Percentiles rank a stretch among this genome's conserved stretches.
These are phyloP conservation scores for Eurystomus glaucurus DNA, from an alignment of 2,797 vertebrate genomes.

Conservation along the genomic window DNA sequence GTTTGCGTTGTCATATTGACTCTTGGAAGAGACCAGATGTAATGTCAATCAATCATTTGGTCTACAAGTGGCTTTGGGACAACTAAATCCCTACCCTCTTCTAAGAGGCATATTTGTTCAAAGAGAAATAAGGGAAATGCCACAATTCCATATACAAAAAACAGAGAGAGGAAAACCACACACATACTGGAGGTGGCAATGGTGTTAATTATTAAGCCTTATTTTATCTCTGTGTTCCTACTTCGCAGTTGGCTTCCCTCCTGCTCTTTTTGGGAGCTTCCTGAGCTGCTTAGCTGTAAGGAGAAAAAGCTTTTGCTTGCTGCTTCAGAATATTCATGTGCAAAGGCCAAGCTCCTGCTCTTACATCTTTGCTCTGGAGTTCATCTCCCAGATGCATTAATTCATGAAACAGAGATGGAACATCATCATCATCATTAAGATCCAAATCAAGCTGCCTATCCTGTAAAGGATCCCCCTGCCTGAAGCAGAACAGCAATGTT, in stretches of 20 bases:
- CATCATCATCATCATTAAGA: slow-evolving; percentile 24
- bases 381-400: not conserved
- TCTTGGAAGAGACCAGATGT: not conserved
- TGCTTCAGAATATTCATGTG: not conserved
- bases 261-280: not conserved
- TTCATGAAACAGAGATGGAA: not conserved
- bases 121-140: not conserved
- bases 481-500: slow-evolving; percentile 70
- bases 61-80: not conserved
- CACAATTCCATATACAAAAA: not conserved
- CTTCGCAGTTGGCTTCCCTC: not conserved
- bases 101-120: not conserved
- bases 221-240: not conserved
- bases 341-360: not conserved
- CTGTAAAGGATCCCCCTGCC: slow-evolving; percentile 65
- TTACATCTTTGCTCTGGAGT: not conserved
- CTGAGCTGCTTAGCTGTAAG: not conserved
- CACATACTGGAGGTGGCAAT: fast-evolving
- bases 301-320: not conserved
- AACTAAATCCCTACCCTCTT: not conserved
- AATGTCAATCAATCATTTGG: not conserved
- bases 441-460: slow-evolving; percentile 53
- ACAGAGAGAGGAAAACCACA: not conserved
- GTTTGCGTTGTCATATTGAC: not conserved
- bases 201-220: not conserved